Evolutionary conservation across 2,888 invertebrate species (phyloP), one percentile per base, ranked within the genome.

Genomic region (Platerodrilus igneus): DNA sequence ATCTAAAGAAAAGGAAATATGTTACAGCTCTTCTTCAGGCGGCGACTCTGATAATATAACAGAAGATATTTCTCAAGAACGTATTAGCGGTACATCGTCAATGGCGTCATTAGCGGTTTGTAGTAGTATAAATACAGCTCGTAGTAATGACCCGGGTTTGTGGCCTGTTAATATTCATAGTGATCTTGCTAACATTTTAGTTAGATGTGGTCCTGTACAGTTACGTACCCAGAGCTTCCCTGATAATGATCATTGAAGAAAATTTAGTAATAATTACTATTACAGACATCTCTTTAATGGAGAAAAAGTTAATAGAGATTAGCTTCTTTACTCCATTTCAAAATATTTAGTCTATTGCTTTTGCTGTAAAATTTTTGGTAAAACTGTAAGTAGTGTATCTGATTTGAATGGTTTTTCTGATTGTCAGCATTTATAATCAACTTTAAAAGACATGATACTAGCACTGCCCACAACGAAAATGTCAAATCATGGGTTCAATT

Each of bases 301-400:
- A 8, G 36, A 47, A 44, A 36, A 41, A 36, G 30, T 37, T 30
- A 32, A 44, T 8, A 47, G 47, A 36, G 37, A 45, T 7, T 51
- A 48, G 50, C 28, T 53, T 13, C 14, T 51, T 21, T 50, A 53
- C 31, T 51, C 50, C 13, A 38, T 36, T 30, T 44, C 35, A n/a
- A 47, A 48, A 45, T 16, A 48, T 45, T 37, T 36, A 15, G 45
- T 49, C 4, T 50, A 38, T 48, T 51, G 49, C 35, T 51, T 53
- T 39, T 43, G 45, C 31, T 51, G 48, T 35, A 51, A 45, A 45
- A 34, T 52, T 25, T 50, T 53, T 45, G 33, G 44, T 27, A 47
- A 38, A 37, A 29, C 34, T 33, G 13, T 18, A 20, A 48, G 29
- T 40, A 42, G 25, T 39, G 26, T 47, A 14, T 23, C 36, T 20